Evolutionary conservation across 1,140 invertebrate species (phyloP), one percentile per base, ranked within the genome.

Genomic region (Centruroides sculpturatus): DNA sequence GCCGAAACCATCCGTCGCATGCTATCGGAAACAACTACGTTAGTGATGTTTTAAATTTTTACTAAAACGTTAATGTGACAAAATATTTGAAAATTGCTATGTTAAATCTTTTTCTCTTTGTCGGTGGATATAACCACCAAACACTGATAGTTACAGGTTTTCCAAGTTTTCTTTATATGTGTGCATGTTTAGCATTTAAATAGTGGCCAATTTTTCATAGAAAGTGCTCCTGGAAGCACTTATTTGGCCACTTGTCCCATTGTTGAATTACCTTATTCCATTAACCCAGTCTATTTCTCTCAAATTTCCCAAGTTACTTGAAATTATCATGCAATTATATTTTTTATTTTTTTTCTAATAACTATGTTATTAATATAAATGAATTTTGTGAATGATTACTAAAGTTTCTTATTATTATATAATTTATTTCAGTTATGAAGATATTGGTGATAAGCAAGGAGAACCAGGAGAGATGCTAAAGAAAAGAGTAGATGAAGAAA

Each of bases 1-100:
- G 88, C 90, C 1, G 89, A 92, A 69, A 86, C 85, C 23, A 92
- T 94, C 59, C 85, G 89, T 68, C 90, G 89, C 74, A 89, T 94
- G 86, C 77, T 94, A 6, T 83, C 87, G 1, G 83, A 87, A 71
- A 80, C 80, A 8, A 80, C 71, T 35, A 59, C 68, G 61, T 64
- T 62, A 52, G 60, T 50, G 61, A 56, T 6, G 8, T 8, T 41
- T 41, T 41, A 41, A 41, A 41, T 41, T 41, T 55, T 62, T 58
- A 23, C 23, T 23, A 23, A 23, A 23, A 23, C 2, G 23, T 23
- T 23, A 23, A 23, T 23, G 23, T 23, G 2, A 23, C 23, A 23
- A 23, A 23, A 23, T 23, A 23, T 23, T 23, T 2, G 23, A 23
- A 23, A 23, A 23, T 23, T 23, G 23, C 23, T 23, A 23, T 23